Evolutionary conservation across 2,888 invertebrate genomes (phyloP).

Genomic region (Sepiola atlantica): DNA sequence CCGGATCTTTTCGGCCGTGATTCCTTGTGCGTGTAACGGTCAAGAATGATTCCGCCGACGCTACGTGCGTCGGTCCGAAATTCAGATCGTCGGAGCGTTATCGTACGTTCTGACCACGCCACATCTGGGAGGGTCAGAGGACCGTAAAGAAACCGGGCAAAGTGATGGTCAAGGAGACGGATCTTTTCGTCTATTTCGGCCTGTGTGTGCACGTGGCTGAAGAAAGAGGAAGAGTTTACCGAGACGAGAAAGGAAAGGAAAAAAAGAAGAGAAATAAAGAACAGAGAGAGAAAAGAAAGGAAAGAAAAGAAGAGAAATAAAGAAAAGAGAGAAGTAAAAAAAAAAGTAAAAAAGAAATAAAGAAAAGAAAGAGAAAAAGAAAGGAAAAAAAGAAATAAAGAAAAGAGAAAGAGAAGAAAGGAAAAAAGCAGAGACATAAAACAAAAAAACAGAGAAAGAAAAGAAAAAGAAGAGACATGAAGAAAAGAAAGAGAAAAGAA

Average conservation of each 20-base stretch:
- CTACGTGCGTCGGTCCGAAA: background rate
- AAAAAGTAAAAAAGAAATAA: too few species aligned
- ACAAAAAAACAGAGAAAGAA: too few species aligned
- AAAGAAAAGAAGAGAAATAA: background rate
- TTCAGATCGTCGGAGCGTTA: constrained; percentile 10
- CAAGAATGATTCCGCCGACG: background rate
- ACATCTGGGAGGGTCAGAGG: background rate
- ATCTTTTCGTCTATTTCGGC: background rate
- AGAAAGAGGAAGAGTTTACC: background rate
- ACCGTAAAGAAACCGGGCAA: background rate
- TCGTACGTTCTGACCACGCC: background rate
- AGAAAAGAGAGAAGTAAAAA: background rate
- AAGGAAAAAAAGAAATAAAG: too few species aligned
- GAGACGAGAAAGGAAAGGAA: too few species aligned
- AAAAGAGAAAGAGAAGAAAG: too few species aligned
- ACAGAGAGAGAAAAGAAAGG: background rate
- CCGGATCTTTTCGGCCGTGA: background rate
- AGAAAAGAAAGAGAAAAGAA: too few species aligned
- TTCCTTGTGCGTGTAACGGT: background rate
- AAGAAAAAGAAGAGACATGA: too few species aligned
- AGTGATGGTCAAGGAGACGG: background rate
- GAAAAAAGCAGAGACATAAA: too few species aligned
- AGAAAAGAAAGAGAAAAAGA: too few species aligned
- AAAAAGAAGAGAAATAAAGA: background rate
- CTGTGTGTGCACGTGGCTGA: background rate